These are phyloP conservation scores for Acipenser ruthenus DNA, from an alignment of 2,797 vertebrate species.

Conservation along the genomic window DNA sequence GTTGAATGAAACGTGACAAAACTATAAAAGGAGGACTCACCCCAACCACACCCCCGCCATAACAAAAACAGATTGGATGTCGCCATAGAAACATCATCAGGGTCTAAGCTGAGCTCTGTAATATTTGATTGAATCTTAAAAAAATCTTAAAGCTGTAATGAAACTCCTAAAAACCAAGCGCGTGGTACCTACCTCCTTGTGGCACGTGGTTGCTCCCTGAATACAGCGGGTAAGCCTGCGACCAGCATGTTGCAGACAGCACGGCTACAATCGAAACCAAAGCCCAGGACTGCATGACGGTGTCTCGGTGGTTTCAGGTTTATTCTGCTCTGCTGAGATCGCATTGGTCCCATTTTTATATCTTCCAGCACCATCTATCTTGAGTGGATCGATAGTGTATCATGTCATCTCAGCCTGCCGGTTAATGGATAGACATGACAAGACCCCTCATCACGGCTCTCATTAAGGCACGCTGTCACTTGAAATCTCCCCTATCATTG, in stretches of 20 bases:
- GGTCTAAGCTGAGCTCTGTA: too few relatives aligned
- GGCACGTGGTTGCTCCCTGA: constrained; percentile 48
- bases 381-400: constrained; percentile 60
- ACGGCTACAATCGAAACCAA: constrained; percentile 52
- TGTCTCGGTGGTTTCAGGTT: constrained; percentile 18
- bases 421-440: constrained; percentile 58
- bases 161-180: too few relatives aligned
- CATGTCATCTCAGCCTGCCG: constrained; percentile 49
- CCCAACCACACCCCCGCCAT: too few relatives aligned
- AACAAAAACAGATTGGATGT: too few relatives aligned
- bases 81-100: too few relatives aligned
- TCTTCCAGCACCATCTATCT: constrained; percentile 51
- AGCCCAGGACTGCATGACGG: constrained; percentile 55
- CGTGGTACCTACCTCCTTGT: constrained; percentile 49
- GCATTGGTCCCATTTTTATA: constrained; percentile 54
- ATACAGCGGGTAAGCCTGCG: constrained; percentile 54
- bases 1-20: too few relatives aligned
- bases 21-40: too few relatives aligned
- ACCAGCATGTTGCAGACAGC: constrained; percentile 45
- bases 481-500: constrained; percentile 58
- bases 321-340: constrained; percentile 24
- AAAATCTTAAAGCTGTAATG: too few relatives aligned
- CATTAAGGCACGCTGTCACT: constrained; percentile 56
- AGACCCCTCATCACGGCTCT: constrained; percentile 51
- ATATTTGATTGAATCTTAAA: too few relatives aligned